phyloP scores from a whole-genome alignment of 2,113 vertebrate genomes.

The Cyrtonyx montezumae region DNA sequence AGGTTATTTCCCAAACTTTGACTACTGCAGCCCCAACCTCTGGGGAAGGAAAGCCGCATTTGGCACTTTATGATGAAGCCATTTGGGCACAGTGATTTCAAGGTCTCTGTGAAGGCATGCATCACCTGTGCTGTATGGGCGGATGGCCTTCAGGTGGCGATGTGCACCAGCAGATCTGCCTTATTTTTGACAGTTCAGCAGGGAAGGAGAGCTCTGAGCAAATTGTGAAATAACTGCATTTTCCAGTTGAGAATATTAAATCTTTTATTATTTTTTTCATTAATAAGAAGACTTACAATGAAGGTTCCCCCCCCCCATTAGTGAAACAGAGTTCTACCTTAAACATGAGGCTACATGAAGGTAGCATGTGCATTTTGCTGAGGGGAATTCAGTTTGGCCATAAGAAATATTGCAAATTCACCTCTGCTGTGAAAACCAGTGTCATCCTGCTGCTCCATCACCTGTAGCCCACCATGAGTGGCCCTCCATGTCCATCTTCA shows the following conservation, averaged over 20 bases:
- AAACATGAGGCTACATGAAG: not conserved
- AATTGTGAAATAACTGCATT: not conserved
- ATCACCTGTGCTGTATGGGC: not conserved
- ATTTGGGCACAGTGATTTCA: not conserved
- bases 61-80: not conserved
- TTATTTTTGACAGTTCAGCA: not conserved
- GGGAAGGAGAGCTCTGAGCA: not conserved
- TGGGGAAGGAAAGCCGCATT: not conserved
- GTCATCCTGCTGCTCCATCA: not conserved
- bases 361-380: not conserved
- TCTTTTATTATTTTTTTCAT: not conserved
- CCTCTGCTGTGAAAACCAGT: not conserved
- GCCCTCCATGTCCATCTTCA: not conserved
- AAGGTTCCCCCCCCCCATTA: not conserved
- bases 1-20: not conserved
- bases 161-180: not conserved
- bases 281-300: not conserved
- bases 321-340: not conserved
- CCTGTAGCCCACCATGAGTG: fast-evolving
- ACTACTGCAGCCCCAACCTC: not conserved
- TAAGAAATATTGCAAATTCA: not conserved
- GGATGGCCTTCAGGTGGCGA: not conserved
- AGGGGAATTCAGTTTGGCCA: not conserved
- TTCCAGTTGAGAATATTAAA: not conserved
- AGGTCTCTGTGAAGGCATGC: not conserved